phyloP scores from a whole-genome alignment of 2,113 vertebrate genomes.

The Malurus elegans region DNA sequence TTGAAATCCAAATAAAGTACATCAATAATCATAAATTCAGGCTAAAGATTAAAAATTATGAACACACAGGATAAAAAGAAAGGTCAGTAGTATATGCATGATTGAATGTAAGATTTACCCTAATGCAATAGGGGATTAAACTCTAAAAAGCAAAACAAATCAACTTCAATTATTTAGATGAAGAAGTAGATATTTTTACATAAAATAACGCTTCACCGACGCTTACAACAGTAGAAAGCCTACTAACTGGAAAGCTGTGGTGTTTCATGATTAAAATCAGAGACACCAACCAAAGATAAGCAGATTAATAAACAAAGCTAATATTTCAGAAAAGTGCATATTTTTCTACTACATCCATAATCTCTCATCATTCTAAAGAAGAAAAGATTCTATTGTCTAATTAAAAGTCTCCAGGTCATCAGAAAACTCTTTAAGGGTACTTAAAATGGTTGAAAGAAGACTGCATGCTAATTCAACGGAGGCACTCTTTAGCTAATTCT shows the following conservation, averaged over 20 bases:
- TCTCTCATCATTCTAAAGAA: background rate
- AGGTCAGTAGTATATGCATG: background rate
- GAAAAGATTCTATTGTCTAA: background rate
- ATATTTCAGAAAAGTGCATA: background rate
- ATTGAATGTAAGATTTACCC: background rate
- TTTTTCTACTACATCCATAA: background rate
- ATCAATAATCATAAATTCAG: background rate
- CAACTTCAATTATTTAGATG: background rate
- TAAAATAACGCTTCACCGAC: background rate
- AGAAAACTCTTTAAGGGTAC: background rate
- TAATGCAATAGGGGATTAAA: background rate
- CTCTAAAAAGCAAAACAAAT: background rate
- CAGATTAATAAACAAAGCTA: background rate
- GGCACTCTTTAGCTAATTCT: background rate
- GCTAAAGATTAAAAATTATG: background rate
- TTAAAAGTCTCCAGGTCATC: background rate
- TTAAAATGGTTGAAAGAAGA: background rate
- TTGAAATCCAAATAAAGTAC: background rate
- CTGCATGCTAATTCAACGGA: background rate
- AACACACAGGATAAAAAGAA: background rate
- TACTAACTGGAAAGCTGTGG: background rate
- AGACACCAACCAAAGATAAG: background rate
- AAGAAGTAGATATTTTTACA: background rate
- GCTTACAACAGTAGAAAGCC: background rate
- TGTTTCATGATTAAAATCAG: background rate